Percentiles rank a stretch among this genome's conserved stretches.
Evolutionary conservation across 2,113 vertebrate species (phyloP).

Genomic region (Delphinus delphis): DNA sequence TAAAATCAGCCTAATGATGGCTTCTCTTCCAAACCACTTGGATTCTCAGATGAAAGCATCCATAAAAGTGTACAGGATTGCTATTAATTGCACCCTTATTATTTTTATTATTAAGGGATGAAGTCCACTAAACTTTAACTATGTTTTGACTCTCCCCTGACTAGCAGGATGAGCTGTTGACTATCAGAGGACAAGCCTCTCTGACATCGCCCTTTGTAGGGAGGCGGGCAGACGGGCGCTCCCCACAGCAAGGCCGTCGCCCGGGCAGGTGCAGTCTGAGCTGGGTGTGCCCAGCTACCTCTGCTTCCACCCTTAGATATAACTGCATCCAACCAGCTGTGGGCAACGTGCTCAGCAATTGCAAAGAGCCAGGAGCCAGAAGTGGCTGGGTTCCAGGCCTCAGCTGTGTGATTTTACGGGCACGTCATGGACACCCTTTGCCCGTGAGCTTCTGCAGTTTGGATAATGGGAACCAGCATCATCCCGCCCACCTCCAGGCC

Average conservation of each 20-base stretch:
- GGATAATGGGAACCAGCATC: fast-evolving
- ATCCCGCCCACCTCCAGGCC: neutral
- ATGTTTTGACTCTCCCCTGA: conserved; percentile 69
- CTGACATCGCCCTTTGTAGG: neutral
- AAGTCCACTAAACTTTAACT: conserved; percentile 70
- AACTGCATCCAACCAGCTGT: fast-evolving
- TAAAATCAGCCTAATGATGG: conserved; percentile 69
- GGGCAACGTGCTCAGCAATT: fast-evolving
- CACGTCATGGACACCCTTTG: fast-evolving
- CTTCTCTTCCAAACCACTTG: conserved; percentile 67
- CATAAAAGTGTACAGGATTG: conserved; percentile 73
- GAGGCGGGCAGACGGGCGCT: neutral
- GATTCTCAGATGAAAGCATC: conserved; percentile 75
- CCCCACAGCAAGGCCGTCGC: neutral
- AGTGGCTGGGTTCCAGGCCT: fast-evolving
- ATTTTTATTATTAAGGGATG: conserved; percentile 79
- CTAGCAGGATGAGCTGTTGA: conserved; percentile 21
- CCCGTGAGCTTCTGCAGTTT: neutral
- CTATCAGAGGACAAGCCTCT: neutral
- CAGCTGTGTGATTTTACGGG: neutral
- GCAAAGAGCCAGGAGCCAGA: neutral
- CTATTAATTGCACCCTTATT: conserved; percentile 79
- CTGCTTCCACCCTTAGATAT: neutral
- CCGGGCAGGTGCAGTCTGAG: neutral
- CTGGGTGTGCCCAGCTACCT: neutral